Evolutionary conservation across 1,140 invertebrate species (phyloP).

Genomic region (Pemphigus obesinymphae): DNA sequence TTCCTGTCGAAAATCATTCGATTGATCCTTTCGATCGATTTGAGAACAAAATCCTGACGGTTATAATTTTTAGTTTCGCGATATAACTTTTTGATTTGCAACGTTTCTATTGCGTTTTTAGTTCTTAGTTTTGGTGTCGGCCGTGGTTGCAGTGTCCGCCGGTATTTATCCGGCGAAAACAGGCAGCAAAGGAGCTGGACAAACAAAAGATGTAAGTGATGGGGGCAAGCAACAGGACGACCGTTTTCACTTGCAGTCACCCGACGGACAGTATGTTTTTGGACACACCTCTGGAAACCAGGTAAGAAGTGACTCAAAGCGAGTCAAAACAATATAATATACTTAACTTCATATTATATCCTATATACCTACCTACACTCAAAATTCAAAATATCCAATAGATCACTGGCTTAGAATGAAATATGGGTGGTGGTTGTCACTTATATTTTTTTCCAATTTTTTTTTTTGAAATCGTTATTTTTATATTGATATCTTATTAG

Average conservation of each 20-base stretch:
- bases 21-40: too few species aligned
- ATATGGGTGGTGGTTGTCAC: too few species aligned
- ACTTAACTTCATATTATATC: background rate
- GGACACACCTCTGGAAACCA: background rate
- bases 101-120: background rate
- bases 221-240: background rate
- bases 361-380: background rate
- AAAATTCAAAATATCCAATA: too few species aligned
- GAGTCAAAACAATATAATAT: background rate
- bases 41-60: too few species aligned
- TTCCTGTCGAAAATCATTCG: too few species aligned
- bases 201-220: background rate
- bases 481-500: too few species aligned
- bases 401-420: too few species aligned
- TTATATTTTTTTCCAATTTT: too few species aligned
- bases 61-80: too few species aligned
- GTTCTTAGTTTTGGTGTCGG: background rate
- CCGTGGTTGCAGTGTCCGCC: background rate
- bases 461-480: too few species aligned
- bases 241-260: slow-evolving; percentile 1
- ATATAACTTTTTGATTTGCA: background rate
- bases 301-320: too few species aligned
- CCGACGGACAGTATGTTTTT: slow-evolving; percentile 19
- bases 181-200: background rate
- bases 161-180: background rate